phyloP scores from a whole-genome alignment of 2,797 vertebrate species.

The Prunella strophiata region DNA sequence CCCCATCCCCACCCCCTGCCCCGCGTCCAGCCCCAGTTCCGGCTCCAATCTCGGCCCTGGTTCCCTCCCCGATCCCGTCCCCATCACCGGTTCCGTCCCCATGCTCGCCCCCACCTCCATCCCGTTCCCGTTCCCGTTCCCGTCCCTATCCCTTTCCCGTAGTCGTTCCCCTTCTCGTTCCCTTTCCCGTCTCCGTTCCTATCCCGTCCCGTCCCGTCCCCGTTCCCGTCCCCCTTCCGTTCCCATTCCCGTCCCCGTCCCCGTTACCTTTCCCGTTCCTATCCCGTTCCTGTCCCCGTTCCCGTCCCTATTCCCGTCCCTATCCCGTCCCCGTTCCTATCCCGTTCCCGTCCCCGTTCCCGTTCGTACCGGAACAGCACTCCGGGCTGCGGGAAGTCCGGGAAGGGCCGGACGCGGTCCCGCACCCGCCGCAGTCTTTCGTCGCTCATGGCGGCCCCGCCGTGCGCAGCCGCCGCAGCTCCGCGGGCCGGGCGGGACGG shows the following conservation, averaged over 20 bases:
- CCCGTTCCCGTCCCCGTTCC: too few species aligned
- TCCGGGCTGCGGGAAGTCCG: constrained; percentile 29
- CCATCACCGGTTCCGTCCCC: rapidly evolving
- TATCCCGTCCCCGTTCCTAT: too few species aligned
- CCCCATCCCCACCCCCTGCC: not conserved
- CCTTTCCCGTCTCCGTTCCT: too few species aligned
- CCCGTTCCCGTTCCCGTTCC: not conserved
- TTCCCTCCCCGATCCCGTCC: not conserved
- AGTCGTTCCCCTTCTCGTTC: too few species aligned
- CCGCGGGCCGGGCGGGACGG: not conserved
- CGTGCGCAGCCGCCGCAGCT: not conserved
- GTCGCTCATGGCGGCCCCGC: not conserved
- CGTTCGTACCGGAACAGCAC: constrained; percentile 31
- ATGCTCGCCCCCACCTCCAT: not conserved
- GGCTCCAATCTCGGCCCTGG: rapidly evolving
- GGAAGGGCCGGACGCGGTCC: not conserved
- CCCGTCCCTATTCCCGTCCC: too few species aligned
- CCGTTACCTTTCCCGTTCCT: too few species aligned
- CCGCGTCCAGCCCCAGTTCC: rapidly evolving
- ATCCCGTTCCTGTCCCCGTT: too few species aligned
- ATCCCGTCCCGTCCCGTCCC: too few species aligned
- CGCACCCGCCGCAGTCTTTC: not conserved
- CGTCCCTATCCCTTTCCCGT: too few species aligned
- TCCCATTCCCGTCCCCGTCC: too few species aligned
- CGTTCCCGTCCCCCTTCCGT: too few species aligned